These are phyloP conservation scores for Neocrepidodera transversa DNA, from an alignment of 2,888 invertebrate species.

Conservation along the genomic window DNA sequence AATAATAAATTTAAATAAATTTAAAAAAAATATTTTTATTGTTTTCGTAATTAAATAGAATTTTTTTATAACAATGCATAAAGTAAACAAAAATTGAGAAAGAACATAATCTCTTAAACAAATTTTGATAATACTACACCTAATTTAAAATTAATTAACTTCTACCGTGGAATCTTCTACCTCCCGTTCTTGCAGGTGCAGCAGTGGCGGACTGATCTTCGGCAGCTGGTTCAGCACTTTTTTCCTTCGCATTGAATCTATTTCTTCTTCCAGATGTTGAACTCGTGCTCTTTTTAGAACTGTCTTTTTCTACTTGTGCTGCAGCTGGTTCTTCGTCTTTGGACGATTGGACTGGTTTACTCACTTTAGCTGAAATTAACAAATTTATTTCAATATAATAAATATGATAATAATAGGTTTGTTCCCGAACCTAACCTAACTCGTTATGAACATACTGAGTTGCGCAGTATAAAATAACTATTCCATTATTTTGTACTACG, in stretches of 20 bases:
- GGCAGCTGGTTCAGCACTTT: conserved; percentile 41
- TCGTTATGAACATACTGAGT: too few relatives aligned
- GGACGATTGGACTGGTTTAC: conserved; percentile 40
- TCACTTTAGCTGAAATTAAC: conserved; percentile 46
- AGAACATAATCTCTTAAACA: not conserved
- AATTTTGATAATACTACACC: conserved; percentile 19
- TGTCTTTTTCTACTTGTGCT: conserved; percentile 32
- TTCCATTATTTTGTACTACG: too few relatives aligned
- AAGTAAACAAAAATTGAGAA: conserved; percentile 9
- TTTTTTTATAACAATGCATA: conserved; percentile 23
- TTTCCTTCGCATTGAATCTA: conserved; percentile 36
- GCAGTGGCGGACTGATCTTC: conserved; percentile 43
- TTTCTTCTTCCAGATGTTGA: conserved; percentile 40
- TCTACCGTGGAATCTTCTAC: conserved; percentile 54
- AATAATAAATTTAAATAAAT: too few relatives aligned
- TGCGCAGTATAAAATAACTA: too few relatives aligned
- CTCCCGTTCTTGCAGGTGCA: conserved; percentile 52
- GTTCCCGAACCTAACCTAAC: too few relatives aligned
- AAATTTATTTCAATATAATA: too few relatives aligned
- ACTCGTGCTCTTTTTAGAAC: conserved; percentile 28
- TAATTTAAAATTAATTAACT: conserved; percentile 45
- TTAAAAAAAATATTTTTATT: conserved; percentile 17
- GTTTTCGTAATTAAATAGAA: conserved; percentile 23
- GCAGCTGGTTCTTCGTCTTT: conserved; percentile 41
- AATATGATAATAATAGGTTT: not conserved